phyloP scores from a whole-genome alignment of 2,113 vertebrate species.

The Synchiropus splendidus region DNA sequence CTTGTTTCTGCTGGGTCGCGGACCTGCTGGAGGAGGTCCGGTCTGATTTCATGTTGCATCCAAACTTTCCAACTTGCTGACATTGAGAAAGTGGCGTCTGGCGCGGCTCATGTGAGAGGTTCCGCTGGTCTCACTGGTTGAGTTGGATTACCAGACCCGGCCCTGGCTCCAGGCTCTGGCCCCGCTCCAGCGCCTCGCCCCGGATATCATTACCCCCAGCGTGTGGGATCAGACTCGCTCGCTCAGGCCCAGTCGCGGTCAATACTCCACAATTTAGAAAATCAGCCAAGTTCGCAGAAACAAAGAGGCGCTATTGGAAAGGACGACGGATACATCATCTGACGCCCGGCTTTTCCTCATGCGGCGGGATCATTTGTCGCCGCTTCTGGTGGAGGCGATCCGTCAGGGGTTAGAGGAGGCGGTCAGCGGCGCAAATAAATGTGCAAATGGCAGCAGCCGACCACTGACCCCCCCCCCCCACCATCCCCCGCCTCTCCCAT shows the following conservation, averaged over 20 bases:
- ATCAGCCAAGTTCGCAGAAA: constrained; percentile 73
- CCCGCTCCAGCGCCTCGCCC: constrained; percentile 45
- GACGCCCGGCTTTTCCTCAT: constrained; percentile 51
- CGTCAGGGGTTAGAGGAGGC: constrained; percentile 51
- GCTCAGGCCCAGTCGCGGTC: constrained; percentile 62
- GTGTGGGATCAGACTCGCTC: constrained; percentile 57
- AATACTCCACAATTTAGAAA: constrained; percentile 72
- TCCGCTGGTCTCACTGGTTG: constrained; percentile 44
- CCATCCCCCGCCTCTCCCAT: constrained; percentile 53
- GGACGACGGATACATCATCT: constrained; percentile 68
- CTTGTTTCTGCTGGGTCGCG: too few relatives aligned
- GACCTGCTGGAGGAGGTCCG: too few relatives aligned
- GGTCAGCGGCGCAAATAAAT: constrained; percentile 59
- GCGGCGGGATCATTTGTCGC: constrained; percentile 59
- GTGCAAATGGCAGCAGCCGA: constrained; percentile 56
- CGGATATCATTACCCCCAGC: constrained; percentile 62
- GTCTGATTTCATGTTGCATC: too few relatives aligned
- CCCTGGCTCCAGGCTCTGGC: constrained; percentile 53
- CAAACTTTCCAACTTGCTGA: too few relatives aligned
- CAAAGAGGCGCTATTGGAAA: constrained; percentile 68
- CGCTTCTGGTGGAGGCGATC: constrained; percentile 39
- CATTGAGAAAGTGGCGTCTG: constrained; percentile 4
- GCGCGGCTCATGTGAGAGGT: constrained; percentile 24
- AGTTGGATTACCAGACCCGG: constrained; percentile 50
- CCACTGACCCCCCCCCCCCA: constrained; percentile 45